A percentile compares a stretch with the other conserved stretches of the same genome.
phyloP scores from a whole-genome alignment of 2,113 vertebrate genomes.

The Anolis carolinensis region DNA sequence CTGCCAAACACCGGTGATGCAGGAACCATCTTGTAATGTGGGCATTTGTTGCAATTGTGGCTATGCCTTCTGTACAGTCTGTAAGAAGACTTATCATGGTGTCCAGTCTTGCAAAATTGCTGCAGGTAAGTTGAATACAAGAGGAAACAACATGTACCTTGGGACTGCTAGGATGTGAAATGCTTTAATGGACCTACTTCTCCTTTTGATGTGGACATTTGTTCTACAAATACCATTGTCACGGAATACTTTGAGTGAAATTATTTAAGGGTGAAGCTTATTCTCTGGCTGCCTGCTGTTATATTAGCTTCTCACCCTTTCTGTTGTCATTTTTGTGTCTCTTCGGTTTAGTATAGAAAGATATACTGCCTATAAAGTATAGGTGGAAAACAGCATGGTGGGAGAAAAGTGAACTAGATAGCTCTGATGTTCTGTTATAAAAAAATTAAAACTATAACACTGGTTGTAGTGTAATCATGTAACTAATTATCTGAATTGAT shows the following conservation, averaged over 20 bases:
- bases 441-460: too few relatives aligned
- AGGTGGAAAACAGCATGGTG: background rate
- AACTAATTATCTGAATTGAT: background rate
- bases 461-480: background rate
- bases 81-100: slow-evolving; percentile 91
- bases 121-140: slow-evolving; percentile 73
- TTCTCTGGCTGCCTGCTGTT: background rate
- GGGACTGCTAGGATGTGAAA: background rate
- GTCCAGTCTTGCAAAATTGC: slow-evolving; percentile 87
- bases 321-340: background rate
- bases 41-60: slow-evolving; percentile 90
- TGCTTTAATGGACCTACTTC: too few relatives aligned
- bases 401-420: background rate
- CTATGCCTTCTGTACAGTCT: slow-evolving; percentile 94
- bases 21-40: slow-evolving; percentile 91
- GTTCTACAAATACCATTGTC: background rate
- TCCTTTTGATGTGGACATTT: too few relatives aligned
- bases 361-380: background rate
- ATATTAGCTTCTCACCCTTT: background rate
- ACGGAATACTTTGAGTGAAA: background rate
- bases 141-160: background rate
- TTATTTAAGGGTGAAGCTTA: background rate
- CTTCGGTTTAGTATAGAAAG: too few relatives aligned
- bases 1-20: slow-evolving; percentile 91
- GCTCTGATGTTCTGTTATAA: too few relatives aligned